These are phyloP conservation scores for Brachyalestes nurse DNA, from an alignment of 2,797 vertebrate species.

Conservation along the genomic window DNA sequence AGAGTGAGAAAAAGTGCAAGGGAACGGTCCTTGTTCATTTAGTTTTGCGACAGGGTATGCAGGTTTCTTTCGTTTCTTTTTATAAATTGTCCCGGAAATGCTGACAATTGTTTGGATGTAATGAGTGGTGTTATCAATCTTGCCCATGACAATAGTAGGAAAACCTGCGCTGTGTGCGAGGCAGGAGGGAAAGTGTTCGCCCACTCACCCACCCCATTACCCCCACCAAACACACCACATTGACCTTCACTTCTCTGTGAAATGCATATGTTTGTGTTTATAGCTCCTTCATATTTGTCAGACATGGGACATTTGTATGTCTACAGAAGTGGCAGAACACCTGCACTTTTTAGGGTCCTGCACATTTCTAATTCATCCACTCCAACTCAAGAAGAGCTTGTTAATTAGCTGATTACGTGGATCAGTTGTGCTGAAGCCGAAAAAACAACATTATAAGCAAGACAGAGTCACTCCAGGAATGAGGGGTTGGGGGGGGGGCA, in stretches of 20 bases:
- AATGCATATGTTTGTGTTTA: slow-evolving; percentile 35
- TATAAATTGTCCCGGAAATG: slow-evolving; percentile 99
- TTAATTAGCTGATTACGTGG: too few relatives aligned
- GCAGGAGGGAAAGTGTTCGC: slow-evolving; percentile 82
- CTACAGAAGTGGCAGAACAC: background rate
- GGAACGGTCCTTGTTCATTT: background rate
- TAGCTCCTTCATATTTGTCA: slow-evolving; percentile 19
- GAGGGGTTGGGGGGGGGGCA: too few relatives aligned
- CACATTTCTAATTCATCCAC: too few relatives aligned
- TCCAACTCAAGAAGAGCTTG: background rate
- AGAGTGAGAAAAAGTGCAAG: background rate
- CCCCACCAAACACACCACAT: slow-evolving; percentile 54
- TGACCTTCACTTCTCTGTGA: slow-evolving; percentile 76
- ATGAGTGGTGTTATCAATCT: slow-evolving; percentile 97
- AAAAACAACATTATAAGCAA: background rate
- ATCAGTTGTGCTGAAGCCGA: background rate
- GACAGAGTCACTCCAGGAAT: background rate
- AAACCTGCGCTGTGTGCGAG: slow-evolving; percentile 89
- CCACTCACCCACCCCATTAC: slow-evolving; percentile 64
- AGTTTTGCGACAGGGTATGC: slow-evolving; percentile 79
- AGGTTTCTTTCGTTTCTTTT: slow-evolving; percentile 96
- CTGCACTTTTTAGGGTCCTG: background rate
- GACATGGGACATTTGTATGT: background rate
- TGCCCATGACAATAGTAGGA: slow-evolving; percentile 96
- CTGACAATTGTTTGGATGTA: slow-evolving; percentile 97